Base-by-base conservation (phyloP, 2,113 vertebrate species). In the Pteropus alecto region DNA sequence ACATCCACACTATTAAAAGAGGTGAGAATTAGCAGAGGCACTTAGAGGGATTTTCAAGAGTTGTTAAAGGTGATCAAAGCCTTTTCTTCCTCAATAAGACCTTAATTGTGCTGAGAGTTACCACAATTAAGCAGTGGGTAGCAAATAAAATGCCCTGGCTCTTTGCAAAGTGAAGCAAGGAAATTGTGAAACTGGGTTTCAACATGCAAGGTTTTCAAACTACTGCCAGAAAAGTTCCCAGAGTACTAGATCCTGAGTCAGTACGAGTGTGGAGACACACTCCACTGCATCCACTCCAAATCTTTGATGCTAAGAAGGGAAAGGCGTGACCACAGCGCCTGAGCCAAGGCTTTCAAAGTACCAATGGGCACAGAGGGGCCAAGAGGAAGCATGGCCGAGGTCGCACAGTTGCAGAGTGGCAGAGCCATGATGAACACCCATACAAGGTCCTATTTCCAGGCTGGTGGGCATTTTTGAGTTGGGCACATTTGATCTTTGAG, bases 71-170 rank as follows among this genome's bases (percentile, higher is more conserved):
- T 96, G 98, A 97, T 97, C 98, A 97, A 97, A 97, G 95, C 90
- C 97, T 97, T 97, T 97, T 97, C 96, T 97, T 97, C 97, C 95
- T 91, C 97, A 96, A 93, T 98, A 95, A 97, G 98, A 97, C 97
- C 98, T 96, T 97, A 96, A 98, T 95, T 97, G 98, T 97, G 97
- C 95, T 63, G 85, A 85, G 85, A 93, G 95, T 88, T 92, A 90
- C 95, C 93, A 97, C 96, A 88, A 95, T 97, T 97, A 98, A 98
- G 97, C 98, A 97, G 97, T 97, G 96, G 98, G 98, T 97, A 97
- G 96, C 97, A 97, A 92, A 95, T 95, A 97, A 98, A 96, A 96
- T 93, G 96, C 87, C 95, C 96, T 82, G 90, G 87, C 97, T 97
- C 96, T 90, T 67, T 96, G 87, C 48, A 78, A 97, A 97, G 95